Base-by-base conservation (phyloP, 2,113 vertebrate genomes). In the Myiopsitta monachus region DNA sequence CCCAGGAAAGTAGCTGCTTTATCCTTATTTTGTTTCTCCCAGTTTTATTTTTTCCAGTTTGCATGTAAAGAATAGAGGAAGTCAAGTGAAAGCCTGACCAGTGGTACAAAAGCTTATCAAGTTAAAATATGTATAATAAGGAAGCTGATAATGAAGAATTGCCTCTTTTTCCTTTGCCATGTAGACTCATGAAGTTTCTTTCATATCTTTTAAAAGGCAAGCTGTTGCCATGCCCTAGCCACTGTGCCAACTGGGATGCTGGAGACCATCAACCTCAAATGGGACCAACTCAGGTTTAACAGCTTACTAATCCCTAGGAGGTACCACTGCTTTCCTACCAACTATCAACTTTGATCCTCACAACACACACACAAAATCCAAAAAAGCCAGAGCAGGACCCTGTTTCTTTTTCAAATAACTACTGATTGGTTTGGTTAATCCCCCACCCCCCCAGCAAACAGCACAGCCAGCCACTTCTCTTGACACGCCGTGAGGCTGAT, bases 401-500 rank as follows among this genome's bases (percentile, higher is more conserved):
- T 18, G 10, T 12, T 49, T 83, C 18, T 67, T 49, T 66, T 62
- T 49, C 51, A 55, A 72, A 15, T 28, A 44, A 44, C 36, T 38
- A 8, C 28, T 41, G 30, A 36, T 41, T 39, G 38, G n/a, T 61
- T 81, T 70, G 63, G 3, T 76, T 81, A 88, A 52, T 39, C 18
- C 19, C 19, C 39, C 18, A 17, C 19, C 39, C 38, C 11, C 14
- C 12, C 2, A 77, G 63, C 27, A 59, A 78, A 54, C 10, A 36
- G 39, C 44, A 55, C 63, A 67, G 57, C 15, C 74, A 87, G 24
- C 9, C 7, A 30, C 0, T 0, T 12, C 38, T 38, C 68, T 38
- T 38, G 38, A 33, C 31, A 19, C 5, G 12, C 24, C 1, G 0
- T 9, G 10, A 57, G 36, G 61, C 22, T 39, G 52, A 18, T 57